These are phyloP conservation scores for Taphrorychus bicolor DNA, from an alignment of 2,888 invertebrate genomes.

Conservation along the genomic window DNA sequence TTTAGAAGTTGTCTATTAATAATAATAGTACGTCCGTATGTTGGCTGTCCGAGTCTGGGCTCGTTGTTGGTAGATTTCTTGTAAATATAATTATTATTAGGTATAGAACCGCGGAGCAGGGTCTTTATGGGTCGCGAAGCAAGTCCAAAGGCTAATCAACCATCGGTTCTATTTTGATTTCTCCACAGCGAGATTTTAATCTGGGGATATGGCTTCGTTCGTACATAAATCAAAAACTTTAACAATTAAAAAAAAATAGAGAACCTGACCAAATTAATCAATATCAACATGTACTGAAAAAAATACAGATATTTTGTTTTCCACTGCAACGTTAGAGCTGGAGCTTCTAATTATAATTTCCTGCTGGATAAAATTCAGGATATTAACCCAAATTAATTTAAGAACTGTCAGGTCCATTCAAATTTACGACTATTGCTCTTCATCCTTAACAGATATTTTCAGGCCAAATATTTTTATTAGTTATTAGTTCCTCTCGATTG, in stretches of 20 bases:
- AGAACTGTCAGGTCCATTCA: constrained; percentile 7
- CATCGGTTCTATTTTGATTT: neutral
- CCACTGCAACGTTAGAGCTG: too few relatives aligned
- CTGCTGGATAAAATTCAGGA: too few relatives aligned
- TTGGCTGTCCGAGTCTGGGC: constrained; percentile 1
- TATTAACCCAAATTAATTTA: constrained; percentile 17
- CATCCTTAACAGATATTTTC: constrained; percentile 2
- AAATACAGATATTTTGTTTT: too few relatives aligned
- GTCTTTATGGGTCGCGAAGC: constrained; percentile 3
- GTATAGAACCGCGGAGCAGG: neutral
- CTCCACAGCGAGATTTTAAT: neutral
- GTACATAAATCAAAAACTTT: too few relatives aligned
- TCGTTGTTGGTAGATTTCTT: constrained; percentile 16
- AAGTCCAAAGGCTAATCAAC: neutral
- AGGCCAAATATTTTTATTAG: too few relatives aligned
- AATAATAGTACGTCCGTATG: constrained; percentile 22
- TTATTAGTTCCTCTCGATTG: too few relatives aligned
- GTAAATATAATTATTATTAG: constrained; percentile 13
- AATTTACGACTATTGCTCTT: constrained; percentile 1
- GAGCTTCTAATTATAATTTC: too few relatives aligned
- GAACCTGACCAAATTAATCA: too few relatives aligned
- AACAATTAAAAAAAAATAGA: too few relatives aligned
- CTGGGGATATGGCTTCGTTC: too few relatives aligned
- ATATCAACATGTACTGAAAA: too few relatives aligned
- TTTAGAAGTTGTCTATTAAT: constrained; percentile 24